phyloP scores from a whole-genome alignment of 1,140 invertebrate species.

The Glossosoma conforme region DNA sequence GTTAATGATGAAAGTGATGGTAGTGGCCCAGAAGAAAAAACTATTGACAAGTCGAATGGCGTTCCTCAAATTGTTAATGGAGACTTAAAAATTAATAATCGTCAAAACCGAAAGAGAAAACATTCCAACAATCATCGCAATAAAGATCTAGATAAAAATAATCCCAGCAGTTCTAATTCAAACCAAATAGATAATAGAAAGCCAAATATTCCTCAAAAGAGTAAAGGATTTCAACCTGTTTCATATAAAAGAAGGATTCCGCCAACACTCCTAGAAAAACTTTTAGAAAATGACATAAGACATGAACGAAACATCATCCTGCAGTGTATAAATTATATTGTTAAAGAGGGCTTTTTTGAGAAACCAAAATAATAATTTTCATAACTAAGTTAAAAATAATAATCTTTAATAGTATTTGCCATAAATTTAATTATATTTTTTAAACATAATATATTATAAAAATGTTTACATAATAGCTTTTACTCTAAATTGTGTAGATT shows the following conservation, averaged over 20 bases:
- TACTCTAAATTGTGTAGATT: no score
- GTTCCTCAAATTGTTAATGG: slow-evolving; percentile 10
- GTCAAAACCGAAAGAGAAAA: slow-evolving; percentile 15
- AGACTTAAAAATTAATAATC: slow-evolving; percentile 15
- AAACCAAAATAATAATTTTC: slow-evolving; percentile 26
- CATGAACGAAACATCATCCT: slow-evolving; percentile 71
- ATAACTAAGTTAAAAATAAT: no score
- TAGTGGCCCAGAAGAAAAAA: slow-evolving; percentile 46
- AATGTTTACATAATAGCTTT: no score
- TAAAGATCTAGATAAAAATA: slow-evolving; percentile 3
- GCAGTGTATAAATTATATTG: slow-evolving; percentile 69
- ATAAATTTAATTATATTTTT: no score
- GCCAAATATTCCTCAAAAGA: slow-evolving; percentile 25
- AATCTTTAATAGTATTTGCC: no score
- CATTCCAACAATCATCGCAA: slow-evolving; percentile 27
- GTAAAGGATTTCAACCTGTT: slow-evolving; percentile 34
- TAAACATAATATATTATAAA: no score
- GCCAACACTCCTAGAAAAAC: slow-evolving; percentile 52
- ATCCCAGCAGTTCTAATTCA: slow-evolving; percentile 1
- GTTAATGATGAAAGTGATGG: slow-evolving; percentile 35
- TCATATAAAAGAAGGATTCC: slow-evolving; percentile 37
- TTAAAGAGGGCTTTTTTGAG: slow-evolving; percentile 65
- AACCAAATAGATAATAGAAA: slow-evolving; percentile 1
- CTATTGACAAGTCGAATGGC: slow-evolving; percentile 31
- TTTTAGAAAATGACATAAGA: slow-evolving; percentile 56